These are phyloP conservation scores for Cryptomyrus ogoouensis DNA, from an alignment of 2,113 vertebrate species.

Conservation along the genomic window DNA sequence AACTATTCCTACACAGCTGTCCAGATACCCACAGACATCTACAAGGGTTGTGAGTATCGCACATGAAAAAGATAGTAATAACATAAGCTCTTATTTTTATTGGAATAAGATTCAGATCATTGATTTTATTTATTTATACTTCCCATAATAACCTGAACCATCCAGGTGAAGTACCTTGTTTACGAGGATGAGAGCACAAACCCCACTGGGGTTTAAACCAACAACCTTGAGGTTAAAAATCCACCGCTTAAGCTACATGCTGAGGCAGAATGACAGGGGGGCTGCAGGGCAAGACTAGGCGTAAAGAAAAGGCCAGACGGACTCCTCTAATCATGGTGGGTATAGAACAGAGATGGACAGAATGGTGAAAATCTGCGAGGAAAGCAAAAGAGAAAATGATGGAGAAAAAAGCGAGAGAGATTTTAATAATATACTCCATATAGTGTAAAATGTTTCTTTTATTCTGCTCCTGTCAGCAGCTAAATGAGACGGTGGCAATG, in stretches of 20 bases:
- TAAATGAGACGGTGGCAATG: constrained; percentile 53
- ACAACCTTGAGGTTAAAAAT: not conserved
- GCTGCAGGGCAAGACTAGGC: not conserved
- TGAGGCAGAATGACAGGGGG: not conserved
- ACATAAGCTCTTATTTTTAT: not conserved
- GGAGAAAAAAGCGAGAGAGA: constrained; percentile 26
- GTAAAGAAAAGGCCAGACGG: not conserved
- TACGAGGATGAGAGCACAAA: no score
- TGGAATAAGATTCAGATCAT: not conserved
- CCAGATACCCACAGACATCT: constrained; percentile 99
- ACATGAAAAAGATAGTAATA: not conserved
- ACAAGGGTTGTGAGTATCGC: constrained; percentile 94
- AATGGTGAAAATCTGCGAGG: not conserved
- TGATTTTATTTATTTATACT: not conserved
- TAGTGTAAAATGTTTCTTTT: constrained; percentile 35
- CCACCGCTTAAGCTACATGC: not conserved
- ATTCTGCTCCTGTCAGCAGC: constrained; percentile 55
- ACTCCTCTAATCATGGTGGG: not conserved
- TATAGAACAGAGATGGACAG: not conserved
- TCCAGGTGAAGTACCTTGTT: not conserved
- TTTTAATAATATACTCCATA: constrained; percentile 53
- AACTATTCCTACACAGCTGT: constrained; percentile 94
- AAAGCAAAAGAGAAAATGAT: not conserved
- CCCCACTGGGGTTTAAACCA: not conserved
- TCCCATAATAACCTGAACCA: not conserved